These are phyloP conservation scores for Rotaria macrura DNA, from an alignment of 2,888 invertebrate species.

Conservation along the genomic window DNA sequence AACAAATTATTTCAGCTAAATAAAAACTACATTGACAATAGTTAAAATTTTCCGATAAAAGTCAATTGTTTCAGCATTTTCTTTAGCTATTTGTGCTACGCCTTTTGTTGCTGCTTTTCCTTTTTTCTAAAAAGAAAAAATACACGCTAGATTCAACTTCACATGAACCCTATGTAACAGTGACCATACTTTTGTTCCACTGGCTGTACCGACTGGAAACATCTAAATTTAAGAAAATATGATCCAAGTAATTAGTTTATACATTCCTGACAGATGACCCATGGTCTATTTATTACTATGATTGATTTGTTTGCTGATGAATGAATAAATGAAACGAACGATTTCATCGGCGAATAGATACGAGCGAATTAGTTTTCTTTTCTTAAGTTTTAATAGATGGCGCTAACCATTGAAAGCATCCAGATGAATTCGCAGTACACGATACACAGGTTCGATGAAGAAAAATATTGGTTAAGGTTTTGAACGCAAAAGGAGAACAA, in stretches of 20 bases:
- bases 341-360: neutral
- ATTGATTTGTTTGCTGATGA: neutral
- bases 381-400: neutral
- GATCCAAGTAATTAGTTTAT: neutral
- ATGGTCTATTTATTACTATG: neutral
- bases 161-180: too few relatives aligned
- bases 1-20: neutral
- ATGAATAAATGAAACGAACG: neutral
- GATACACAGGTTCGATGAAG: too few relatives aligned
- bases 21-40: neutral
- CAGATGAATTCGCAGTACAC: fast-evolving
- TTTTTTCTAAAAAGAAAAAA: neutral
- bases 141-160: neutral
- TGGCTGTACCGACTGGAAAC: neutral
- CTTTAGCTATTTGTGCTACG: neutral
- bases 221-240: neutral
- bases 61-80: neutral
- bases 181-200: neutral
- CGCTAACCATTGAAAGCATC: neutral
- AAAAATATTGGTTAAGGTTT: too few relatives aligned
- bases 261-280: neutral
- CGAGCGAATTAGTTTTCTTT: neutral
- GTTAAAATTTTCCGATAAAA: neutral
- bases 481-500: too few relatives aligned
- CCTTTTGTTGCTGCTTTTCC: constrained; percentile 12